phyloP scores from a whole-genome alignment of 2,113 vertebrate genomes.

The Motacilla alba region DNA sequence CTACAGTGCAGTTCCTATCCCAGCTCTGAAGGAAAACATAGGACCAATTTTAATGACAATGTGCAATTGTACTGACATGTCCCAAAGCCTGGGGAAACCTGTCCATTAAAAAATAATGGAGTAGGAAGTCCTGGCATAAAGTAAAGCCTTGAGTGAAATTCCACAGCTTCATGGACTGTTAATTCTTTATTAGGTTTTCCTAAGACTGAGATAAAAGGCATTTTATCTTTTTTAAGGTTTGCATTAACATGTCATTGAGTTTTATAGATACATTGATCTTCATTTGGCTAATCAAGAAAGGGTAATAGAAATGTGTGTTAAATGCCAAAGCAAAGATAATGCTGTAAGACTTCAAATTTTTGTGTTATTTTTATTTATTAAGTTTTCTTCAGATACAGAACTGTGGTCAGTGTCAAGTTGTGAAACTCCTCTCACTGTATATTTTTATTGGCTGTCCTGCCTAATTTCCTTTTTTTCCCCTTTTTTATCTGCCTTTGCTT shows the following conservation, averaged over 20 bases:
- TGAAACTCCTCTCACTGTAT: neutral
- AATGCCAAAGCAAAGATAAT: conserved; percentile 39
- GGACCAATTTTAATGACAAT: neutral
- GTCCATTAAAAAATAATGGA: conserved; percentile 70
- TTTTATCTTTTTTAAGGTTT: conserved; percentile 77
- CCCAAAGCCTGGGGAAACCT: conserved; percentile 41
- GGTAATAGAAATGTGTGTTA: conserved; percentile 52
- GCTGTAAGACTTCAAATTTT: neutral
- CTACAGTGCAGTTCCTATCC: neutral
- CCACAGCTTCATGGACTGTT: conserved; percentile 69
- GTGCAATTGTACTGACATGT: neutral
- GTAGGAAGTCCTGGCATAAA: conserved; percentile 67
- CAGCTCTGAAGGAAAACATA: neutral
- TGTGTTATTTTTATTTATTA: conserved; percentile 11
- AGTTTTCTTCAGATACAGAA: neutral
- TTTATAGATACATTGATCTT: conserved; percentile 72
- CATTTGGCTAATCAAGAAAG: conserved; percentile 64
- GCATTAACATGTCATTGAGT: conserved; percentile 65
- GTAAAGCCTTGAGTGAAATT: conserved; percentile 72
- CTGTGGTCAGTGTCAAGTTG: neutral
- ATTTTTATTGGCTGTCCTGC: neutral
- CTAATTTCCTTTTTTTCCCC: neutral
- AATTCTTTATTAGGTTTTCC: conserved; percentile 80
- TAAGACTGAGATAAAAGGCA: conserved; percentile 72
- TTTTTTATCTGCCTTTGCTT: neutral